Evolutionary conservation across 1,140 invertebrate species (phyloP), one percentile per base, ranked within the genome.

Genomic region (Popillia japonica): DNA sequence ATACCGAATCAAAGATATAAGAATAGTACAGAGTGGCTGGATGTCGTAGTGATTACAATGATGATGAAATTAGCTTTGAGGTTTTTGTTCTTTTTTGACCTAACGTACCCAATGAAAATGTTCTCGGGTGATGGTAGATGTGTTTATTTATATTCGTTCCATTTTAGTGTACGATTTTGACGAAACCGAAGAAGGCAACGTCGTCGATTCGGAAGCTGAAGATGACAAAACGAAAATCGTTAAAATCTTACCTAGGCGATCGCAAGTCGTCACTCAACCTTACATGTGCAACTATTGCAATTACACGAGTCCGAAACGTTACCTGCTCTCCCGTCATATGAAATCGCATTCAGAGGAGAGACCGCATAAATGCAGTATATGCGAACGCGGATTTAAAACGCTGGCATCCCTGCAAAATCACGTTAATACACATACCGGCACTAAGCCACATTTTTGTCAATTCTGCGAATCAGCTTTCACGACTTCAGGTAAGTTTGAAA

Each of bases 391-490:
- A 6, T 99, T 99, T 85, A 99, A 99, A 88, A 98, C 97, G 0
- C 85, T 96, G 20, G 95, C 96, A 0, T 97, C 96, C 0, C 87
- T 99, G 27, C 94, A 98, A 82, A 99, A 99, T 86, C 97, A 99
- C 87, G 93, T 98, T 1, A 99, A 99, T 86, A 99, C 96, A 78
- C 98, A 99, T 86, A 98, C 97, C 34, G 97, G 97, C 48, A 95
- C 95, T 7, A 96, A 98, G 84, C 98, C 98, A 0, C 96, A 99
- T 87, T 91, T 94, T 55, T 99, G 98, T 88, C 97, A 97, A 88
- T 94, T 91, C 84, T 99, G 98, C 87, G 94, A 96, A 9, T 94
- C 94, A 80, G 93, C 95, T 10, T 99, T 99, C 86, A 99, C 97
- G 0, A 99, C 98, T 2, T 98, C 96, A 75, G 94, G 94, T 94